phyloP scores from a whole-genome alignment of 2,113 vertebrate genomes.

The Neolamprologus falcicula region DNA sequence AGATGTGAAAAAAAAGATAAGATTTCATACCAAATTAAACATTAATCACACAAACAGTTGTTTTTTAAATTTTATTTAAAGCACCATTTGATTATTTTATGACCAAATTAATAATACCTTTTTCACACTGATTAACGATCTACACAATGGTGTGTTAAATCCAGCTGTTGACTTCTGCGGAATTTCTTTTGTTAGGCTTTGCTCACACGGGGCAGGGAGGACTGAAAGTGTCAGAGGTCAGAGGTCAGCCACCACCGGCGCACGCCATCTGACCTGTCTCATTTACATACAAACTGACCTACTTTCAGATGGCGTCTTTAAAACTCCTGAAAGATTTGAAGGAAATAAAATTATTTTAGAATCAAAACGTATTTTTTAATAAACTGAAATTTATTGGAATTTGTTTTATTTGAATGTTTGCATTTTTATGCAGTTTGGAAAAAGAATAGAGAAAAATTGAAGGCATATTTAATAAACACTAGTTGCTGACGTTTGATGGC shows the following conservation, averaged over 20 bases:
- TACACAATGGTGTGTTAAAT: not conserved
- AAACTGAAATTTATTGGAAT: not conserved
- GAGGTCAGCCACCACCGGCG: slow-evolving; percentile 44
- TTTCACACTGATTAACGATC: not conserved
- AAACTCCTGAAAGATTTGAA: not conserved
- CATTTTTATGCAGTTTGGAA: not conserved
- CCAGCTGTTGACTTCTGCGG: not conserved
- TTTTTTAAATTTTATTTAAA: not conserved
- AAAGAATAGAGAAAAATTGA: not conserved
- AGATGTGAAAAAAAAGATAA: not conserved
- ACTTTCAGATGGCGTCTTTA: not conserved
- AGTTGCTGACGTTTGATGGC: not conserved
- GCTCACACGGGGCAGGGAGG: not conserved
- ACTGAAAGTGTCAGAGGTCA: slow-evolving; percentile 36
- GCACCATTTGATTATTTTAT: not conserved
- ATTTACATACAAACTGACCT: slow-evolving; percentile 46
- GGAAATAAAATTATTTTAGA: not conserved
- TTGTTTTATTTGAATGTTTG: not conserved
- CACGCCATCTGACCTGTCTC: slow-evolving; percentile 34
- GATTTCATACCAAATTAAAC: not conserved
- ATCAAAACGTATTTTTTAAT: not conserved
- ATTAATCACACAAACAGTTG: not conserved
- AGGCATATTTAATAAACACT: not conserved
- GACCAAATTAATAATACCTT: not conserved
- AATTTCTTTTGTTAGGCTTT: not conserved